Evolutionary conservation across 2,113 vertebrate species (phyloP).

Genomic region (Chionomys nivalis): DNA sequence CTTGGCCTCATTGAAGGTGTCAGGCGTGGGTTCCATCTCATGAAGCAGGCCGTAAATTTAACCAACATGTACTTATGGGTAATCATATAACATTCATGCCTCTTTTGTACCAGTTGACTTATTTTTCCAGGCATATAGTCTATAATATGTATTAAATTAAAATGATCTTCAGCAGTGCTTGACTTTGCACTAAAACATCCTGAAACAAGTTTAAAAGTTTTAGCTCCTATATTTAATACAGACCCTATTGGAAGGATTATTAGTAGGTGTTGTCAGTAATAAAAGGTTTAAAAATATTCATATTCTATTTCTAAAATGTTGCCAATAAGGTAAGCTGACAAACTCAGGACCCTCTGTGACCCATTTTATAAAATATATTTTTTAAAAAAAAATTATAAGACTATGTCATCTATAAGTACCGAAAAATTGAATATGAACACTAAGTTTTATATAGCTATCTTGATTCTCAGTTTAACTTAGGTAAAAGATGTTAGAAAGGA

Average conservation of each 20-base stretch:
- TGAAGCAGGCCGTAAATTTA: background rate
- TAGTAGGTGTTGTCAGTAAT: background rate
- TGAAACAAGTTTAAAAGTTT: conserved; percentile 31
- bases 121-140: background rate
- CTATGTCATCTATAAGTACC: background rate
- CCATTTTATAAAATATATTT: background rate
- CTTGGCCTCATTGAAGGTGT: background rate
- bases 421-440: background rate
- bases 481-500: conserved; percentile 12
- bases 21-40: background rate
- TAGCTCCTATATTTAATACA: conserved; percentile 27
- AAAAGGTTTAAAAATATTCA: conserved; percentile 35
- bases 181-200: background rate
- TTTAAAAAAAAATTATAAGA: background rate
- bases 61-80: background rate
- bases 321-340: conserved; percentile 19
- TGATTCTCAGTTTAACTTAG: background rate
- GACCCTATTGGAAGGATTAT: background rate
- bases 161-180: background rate
- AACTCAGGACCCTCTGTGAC: background rate
- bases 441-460: conserved; percentile 52
- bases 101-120: background rate
- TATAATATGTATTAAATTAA: conserved; percentile 16
- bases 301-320: conserved; percentile 17
- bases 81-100: background rate